These are phyloP conservation scores for Aphodius granarius DNA, from an alignment of 2,888 invertebrate species.

Conservation along the genomic window DNA sequence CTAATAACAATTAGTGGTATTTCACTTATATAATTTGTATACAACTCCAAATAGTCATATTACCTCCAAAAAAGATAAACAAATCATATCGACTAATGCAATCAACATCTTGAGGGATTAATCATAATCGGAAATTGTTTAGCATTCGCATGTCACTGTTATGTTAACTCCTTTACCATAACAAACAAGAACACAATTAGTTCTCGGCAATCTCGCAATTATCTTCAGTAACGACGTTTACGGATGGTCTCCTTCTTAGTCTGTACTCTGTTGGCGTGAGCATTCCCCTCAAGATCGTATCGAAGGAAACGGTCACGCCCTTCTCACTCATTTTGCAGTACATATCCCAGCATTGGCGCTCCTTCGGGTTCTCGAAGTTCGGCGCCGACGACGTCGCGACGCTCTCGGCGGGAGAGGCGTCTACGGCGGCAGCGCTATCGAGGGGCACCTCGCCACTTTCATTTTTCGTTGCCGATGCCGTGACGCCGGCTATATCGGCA, in stretches of 20 bases:
- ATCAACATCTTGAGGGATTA: background rate
- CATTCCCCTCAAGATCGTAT: constrained; percentile 71
- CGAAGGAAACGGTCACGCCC: constrained; percentile 68
- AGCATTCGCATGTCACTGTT: background rate
- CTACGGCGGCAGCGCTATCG: background rate
- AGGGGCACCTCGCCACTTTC: background rate
- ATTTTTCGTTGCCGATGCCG: constrained; percentile 7
- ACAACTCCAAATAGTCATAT: no score
- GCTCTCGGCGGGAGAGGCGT: background rate
- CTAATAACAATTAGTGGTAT: no score
- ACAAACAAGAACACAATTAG: constrained; percentile 14
- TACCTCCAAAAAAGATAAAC: no score
- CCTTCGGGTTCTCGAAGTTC: constrained; percentile 45
- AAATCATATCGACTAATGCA: no score
- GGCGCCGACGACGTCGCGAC: background rate
- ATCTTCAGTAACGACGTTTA: constrained; percentile 21
- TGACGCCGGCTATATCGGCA: background rate
- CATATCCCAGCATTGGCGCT: constrained; percentile 66
- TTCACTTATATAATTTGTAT: no score
- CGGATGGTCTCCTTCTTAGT: constrained; percentile 54
- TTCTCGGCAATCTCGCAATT: constrained; percentile 28
- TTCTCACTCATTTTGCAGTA: constrained; percentile 69
- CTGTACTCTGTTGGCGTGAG: constrained; percentile 73
- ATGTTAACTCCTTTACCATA: background rate
- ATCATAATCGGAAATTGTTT: background rate